phyloP scores from a whole-genome alignment of 2,797 vertebrate genomes.

The Smutsia gigantea region DNA sequence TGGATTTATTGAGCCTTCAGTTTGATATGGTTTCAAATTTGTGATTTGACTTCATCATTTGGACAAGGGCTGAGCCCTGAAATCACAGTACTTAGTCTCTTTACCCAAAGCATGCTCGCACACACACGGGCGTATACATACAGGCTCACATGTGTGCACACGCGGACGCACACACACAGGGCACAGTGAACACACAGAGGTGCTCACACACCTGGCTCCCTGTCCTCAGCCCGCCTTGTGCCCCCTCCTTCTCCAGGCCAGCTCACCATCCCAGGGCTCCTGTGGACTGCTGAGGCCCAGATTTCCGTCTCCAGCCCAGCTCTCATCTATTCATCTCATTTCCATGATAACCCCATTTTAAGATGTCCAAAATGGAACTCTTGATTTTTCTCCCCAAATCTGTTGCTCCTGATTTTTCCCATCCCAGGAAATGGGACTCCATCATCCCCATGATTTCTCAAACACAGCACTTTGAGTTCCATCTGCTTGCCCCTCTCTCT shows the following conservation, averaged over 20 bases:
- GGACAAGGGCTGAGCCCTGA: not conserved
- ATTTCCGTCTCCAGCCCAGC: not conserved
- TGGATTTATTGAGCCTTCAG: not conserved
- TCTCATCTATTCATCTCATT: not conserved
- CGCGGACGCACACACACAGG: not conserved
- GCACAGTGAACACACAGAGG: not conserved
- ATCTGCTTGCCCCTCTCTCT: not conserved
- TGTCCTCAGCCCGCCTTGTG: not conserved
- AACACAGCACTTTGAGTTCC: not conserved
- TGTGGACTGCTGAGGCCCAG: accelerated
- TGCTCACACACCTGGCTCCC: not conserved
- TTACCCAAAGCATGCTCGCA: not conserved
- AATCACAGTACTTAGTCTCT: not conserved
- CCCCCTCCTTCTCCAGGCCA: too few species aligned
- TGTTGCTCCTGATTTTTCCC: not conserved
- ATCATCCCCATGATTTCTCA: accelerated
- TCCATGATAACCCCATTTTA: not conserved
- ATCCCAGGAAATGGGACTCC: not conserved
- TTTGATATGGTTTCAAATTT: not conserved
- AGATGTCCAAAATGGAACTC: not conserved
- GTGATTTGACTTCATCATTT: not conserved
- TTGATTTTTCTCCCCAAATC: not conserved
- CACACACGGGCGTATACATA: too few species aligned
- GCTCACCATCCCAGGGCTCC: too few species aligned
- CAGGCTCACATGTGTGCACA: too few species aligned